Evolutionary conservation across 2,797 vertebrate species (phyloP), one percentile per base, ranked within the genome.

Genomic region (Notamacropus eugenii): DNA sequence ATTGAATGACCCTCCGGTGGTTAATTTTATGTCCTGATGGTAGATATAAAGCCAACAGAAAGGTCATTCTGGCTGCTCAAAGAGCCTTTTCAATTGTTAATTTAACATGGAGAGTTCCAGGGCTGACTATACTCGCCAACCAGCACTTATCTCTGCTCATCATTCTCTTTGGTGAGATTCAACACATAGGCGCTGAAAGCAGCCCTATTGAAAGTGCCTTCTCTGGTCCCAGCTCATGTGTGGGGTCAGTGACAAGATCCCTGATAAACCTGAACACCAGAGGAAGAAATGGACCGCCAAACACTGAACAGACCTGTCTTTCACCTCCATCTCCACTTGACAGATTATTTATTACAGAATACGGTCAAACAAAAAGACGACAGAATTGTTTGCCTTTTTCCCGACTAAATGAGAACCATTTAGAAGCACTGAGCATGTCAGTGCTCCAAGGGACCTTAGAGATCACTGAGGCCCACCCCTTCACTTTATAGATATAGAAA

Each of bases 261-360:
- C 96, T 97, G 97, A 98, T 98, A 98, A 98, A 97, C 58, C 57
- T 91, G 56, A 96, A 74, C 94, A 94, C 87, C 96, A 95, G 96
- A 96, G 93, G 95, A 96, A 93, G 96, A 97, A 97, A 97, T 90
- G 93, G 92, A 12, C 67, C 96, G 97, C 96, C 91, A 96, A 97
- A 97, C 92, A 93, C 95, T 92, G 92, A 92, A 90, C 94, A 94
- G 94, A 93, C 22, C 74, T 87, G 74, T 93, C 40, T 9, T 96
- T 97, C 90, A 57, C 93, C 91, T 97, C 95, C 54, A 24, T 92
- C 92, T 96, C 96, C 96, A 62, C 55, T 92, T 97, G 97, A 97
- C 97, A 97, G 97, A 92, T 93, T 54, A n/a, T 91, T 95, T 97
- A 96, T 96, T 97, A 96, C 94, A 95, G 87, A 93, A 74, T 90